Evolutionary conservation across 1,140 invertebrate genomes (phyloP).

Genomic region (Hermatobates lingyangjiaoensis): DNA sequence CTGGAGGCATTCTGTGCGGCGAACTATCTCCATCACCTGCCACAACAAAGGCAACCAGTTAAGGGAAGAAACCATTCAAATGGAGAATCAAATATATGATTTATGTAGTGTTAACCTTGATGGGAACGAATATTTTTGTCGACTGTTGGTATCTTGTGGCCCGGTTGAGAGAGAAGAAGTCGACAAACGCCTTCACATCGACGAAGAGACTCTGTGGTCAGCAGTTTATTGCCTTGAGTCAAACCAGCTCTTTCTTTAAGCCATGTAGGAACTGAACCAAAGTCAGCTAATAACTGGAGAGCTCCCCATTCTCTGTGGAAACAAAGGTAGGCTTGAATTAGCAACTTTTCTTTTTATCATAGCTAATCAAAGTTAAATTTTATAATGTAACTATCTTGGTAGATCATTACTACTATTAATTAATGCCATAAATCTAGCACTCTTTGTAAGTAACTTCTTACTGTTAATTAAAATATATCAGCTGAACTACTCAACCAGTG

Average conservation of each 20-base stretch:
- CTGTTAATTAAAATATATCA: too few species aligned
- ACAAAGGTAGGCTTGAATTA: too few species aligned
- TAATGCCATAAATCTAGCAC: too few species aligned
- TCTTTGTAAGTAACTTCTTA: too few species aligned
- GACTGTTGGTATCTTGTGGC: constrained; percentile 47
- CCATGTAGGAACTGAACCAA: constrained; percentile 52
- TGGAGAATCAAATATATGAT: too few species aligned
- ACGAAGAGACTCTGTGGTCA: constrained; percentile 40
- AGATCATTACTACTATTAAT: too few species aligned
- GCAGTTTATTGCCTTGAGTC: constrained; percentile 33
- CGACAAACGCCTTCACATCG: constrained; percentile 62
- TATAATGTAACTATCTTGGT: too few species aligned
- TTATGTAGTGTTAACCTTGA: constrained; percentile 9
- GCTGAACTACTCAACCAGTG: too few species aligned
- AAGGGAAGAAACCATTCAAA: too few species aligned
- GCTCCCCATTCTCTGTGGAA: constrained; percentile 43
- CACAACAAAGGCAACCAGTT: too few species aligned
- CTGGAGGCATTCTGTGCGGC: constrained; percentile 41
- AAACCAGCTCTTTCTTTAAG: constrained; percentile 32
- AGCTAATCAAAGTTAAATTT: too few species aligned
- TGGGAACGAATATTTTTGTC: constrained; percentile 11
- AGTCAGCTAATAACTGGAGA: constrained; percentile 48
- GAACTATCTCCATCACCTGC: constrained; percentile 23
- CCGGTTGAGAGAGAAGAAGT: constrained; percentile 48
- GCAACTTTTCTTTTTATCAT: too few species aligned